Base-by-base conservation (phyloP, 2,113 vertebrate genomes). In the Amphiprion percula region DNA sequence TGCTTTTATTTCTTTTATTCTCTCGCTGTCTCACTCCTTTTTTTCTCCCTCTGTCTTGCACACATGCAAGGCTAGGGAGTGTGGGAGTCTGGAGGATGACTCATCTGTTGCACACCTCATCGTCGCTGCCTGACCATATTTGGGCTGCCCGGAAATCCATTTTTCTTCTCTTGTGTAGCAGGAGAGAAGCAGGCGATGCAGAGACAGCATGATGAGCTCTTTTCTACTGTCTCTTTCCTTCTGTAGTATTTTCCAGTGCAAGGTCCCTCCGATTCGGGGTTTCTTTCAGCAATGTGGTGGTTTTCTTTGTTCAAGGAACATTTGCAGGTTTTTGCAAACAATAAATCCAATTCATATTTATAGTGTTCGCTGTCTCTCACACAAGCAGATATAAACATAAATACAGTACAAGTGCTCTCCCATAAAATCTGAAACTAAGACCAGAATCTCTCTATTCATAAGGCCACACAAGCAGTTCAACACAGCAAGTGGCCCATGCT, bases 81-180 rank as follows among this genome's bases (percentile, higher is more conserved):
- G 91, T 91, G 88, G 91, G 91, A 87, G 93, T 90, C 77, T 64
- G 72, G 65, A 19, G 59, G 87, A 90, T 94, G 93, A 94, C 78
- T 93, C 93, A 94, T 93, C 79, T 83, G 72, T 85, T 91, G 90
- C 87, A 92, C 90, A 91, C 92, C 86, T 92, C 91, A 92, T 91
- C 68, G 2, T 56, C 56, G 85, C 33, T 37, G 33, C 55, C 55
- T 85, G 88, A 53, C 92, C 93, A 94, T 92, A 94, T 94, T 86
- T 90, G 93, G 91, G 85, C 91, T 86, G 66, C 74, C 91, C 87
- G 93, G 93, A 94, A 91, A 87, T 87, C 52, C 54, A 65, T 85
- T 79, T 89, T 81, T 84, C 77, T 87, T 53, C 59, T 26, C 75
- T 63, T 79, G 61, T 85, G 64, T 81, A 64, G 79, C 39, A 37